Base-by-base conservation (phyloP, 1,140 invertebrate genomes). In the Scaptomyza hsui region DNA sequence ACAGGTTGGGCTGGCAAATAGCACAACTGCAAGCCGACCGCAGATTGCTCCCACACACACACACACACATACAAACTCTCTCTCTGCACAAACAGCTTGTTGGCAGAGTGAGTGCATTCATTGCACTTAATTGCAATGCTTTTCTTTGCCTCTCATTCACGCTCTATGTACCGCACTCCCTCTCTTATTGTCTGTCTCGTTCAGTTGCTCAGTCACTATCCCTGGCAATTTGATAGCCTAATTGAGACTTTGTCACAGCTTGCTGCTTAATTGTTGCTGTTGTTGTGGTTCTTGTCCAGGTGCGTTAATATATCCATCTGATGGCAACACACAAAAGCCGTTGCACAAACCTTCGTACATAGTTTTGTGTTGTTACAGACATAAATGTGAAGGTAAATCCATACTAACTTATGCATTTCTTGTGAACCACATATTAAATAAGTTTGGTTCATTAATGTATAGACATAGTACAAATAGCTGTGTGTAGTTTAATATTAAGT, bases 231-330 rank as follows among this genome's bases (percentile, higher is more conserved):
- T 65, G 82, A 88, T 88, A 89, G 78, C 75, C 83, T 88, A 88
- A 89, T 88, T 88, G 82, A 88, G 82, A 88, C 83, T 71, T 82
- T 88, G 83, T 89, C 82, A 88, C 74, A 75, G 78, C 52, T 77
- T 60, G 70, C 59, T 73, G 78, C 60, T 55, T 57, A 57, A 82
- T 82, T 85, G 81, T 85, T 81, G 62, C 39, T 12, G 39, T 60
- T 72, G 68, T 19, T 47, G 45, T 52, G 32, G 35, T 62, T 26
- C 44, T 41, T 61, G 57, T 7, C 56, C 60, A 85, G 64, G 77
- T 80, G 61, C 71, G 52, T 75, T 42, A 74, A 70, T n/a, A 39
- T 69, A 70, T 80, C 56, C 77, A 57, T 42, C 39, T 70, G 42
- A 12, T 45, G 19, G 42, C 37, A 42, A 63, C 44, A 67, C 56